Percentiles rank a stretch among this genome's conserved stretches.
Evolutionary conservation across 2,888 invertebrate species (phyloP).

Genomic region (Sarcophaga subvicina): DNA sequence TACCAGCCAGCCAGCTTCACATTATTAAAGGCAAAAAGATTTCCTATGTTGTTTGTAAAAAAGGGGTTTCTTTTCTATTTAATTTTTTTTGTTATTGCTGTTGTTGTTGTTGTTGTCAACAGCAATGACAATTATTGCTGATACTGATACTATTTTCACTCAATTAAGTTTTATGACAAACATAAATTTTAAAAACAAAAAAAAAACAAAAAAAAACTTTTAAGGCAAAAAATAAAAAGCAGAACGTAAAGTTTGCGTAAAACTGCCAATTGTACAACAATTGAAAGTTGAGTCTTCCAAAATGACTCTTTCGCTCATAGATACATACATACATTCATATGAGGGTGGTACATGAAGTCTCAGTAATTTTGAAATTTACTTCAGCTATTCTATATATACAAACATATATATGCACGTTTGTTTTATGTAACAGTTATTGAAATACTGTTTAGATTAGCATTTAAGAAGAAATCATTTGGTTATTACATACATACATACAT

Average conservation of each 20-base stretch:
- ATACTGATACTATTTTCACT: slow-evolving; percentile 67
- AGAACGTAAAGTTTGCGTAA: slow-evolving; percentile 8
- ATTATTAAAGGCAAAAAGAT: background rate
- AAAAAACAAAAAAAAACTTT: background rate
- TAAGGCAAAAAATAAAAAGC: background rate
- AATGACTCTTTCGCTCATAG: background rate
- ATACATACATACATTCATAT: background rate
- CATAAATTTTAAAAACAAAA: slow-evolving; percentile 62
- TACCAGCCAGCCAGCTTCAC: background rate
- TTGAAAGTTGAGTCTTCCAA: slow-evolving; percentile 25
- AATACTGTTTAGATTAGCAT: too few relatives aligned
- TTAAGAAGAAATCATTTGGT: too few relatives aligned
- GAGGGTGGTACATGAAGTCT: slow-evolving; percentile 1
- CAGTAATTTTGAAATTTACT: background rate
- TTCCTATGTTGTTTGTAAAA: background rate
- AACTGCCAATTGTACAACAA: slow-evolving; percentile 56
- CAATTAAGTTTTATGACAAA: slow-evolving; percentile 68
- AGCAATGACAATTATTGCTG: slow-evolving; percentile 67
- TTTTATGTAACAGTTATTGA: too few relatives aligned
- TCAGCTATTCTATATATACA: background rate
- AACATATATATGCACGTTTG: too few relatives aligned
- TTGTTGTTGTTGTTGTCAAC: slow-evolving; percentile 52
- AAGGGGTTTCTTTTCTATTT: slow-evolving; percentile 42
- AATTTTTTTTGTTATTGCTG: background rate
- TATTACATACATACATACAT: too few relatives aligned